Evolutionary conservation across 2,113 vertebrate species (phyloP).

Genomic region (Nestor notabilis): DNA sequence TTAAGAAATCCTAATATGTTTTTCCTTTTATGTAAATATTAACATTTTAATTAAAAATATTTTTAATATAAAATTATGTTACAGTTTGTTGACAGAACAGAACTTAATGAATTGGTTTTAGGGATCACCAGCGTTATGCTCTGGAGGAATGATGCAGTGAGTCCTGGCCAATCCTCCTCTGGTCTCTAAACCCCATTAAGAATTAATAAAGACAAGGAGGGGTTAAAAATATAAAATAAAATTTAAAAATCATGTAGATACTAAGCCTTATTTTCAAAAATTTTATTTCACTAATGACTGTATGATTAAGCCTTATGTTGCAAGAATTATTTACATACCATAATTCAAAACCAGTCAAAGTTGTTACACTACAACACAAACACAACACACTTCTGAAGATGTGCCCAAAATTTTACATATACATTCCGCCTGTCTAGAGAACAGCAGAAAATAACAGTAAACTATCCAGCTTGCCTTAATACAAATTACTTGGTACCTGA

Average conservation of each 20-base stretch:
- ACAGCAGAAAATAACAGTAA: background rate
- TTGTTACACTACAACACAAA: background rate
- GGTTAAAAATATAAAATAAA: background rate
- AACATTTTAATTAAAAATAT: background rate
- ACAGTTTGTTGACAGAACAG: background rate
- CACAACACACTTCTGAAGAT: background rate
- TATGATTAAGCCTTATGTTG: background rate
- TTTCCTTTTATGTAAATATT: background rate
- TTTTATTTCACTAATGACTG: background rate
- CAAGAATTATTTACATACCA: background rate
- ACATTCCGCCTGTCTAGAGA: background rate
- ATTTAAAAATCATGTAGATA: background rate
- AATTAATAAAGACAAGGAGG: background rate
- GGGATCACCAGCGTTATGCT: background rate
- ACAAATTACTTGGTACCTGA: background rate
- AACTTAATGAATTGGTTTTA: background rate
- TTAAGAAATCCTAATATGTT: background rate
- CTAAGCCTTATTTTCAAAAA: background rate
- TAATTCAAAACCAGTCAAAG: background rate
- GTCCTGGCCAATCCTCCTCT: background rate
- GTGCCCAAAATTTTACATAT: background rate
- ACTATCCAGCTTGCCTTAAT: background rate
- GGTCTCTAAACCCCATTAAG: background rate
- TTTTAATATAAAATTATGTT: background rate
- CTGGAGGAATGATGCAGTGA: background rate